These are phyloP conservation scores for Eurystomus glaucurus DNA, from an alignment of 2,797 vertebrate genomes.

Conservation along the genomic window DNA sequence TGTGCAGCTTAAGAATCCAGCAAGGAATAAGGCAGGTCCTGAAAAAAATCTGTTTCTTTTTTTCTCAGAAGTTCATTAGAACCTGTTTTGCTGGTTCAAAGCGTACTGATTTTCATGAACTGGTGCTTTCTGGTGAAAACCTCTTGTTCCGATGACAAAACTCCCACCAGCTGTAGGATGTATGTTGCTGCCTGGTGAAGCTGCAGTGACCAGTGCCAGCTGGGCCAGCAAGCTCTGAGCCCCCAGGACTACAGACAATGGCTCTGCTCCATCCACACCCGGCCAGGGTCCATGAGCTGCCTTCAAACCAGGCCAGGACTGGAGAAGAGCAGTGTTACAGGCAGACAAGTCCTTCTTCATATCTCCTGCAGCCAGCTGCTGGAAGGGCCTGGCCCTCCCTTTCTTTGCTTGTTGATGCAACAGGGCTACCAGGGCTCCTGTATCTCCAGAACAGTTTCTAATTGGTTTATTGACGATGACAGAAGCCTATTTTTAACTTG, in stretches of 20 bases:
- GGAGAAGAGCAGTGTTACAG: fast-evolving
- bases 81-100: not conserved
- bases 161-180: not conserved
- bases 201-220: not conserved
- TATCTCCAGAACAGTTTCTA: not conserved
- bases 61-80: not conserved
- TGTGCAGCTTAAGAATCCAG: not conserved
- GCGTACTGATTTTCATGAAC: not conserved
- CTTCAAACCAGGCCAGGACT: not conserved
- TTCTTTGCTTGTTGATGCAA: not conserved
- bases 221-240: not conserved
- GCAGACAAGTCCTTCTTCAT: not conserved
- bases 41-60: not conserved
- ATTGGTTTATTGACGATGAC: constrained; percentile 24
- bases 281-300: fast-evolving
- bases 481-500: constrained; percentile 25
- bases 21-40: not conserved
- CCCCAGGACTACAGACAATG: fast-evolving
- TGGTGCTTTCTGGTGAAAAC: not conserved
- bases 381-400: not conserved
- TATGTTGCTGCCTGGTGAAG: not conserved
- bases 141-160: not conserved
- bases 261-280: fast-evolving
- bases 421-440: not conserved
- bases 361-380: fast-evolving